Evolutionary conservation across 2,888 invertebrate species (phyloP), one percentile per base, ranked within the genome.

Genomic region (Oscheius sp.): DNA sequence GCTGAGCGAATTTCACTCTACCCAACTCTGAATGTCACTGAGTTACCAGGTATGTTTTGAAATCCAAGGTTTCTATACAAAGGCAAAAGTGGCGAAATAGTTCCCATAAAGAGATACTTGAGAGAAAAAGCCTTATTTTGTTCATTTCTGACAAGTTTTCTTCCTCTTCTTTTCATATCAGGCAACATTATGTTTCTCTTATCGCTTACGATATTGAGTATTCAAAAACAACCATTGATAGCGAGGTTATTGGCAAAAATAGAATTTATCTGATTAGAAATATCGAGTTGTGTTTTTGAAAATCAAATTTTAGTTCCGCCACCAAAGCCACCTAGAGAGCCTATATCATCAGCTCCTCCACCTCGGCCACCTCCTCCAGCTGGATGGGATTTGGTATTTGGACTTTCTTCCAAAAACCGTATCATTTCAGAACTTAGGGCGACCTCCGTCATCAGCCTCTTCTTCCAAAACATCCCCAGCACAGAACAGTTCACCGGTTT

Each of bases 271-370:
- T n/a, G n/a, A n/a, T n/a, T n/a, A n/a, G n/a, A n/a, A n/a, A n/a
- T n/a, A n/a, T n/a, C n/a, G n/a, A n/a, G n/a, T n/a, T n/a, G n/a
- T n/a, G n/a, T n/a, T n/a, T n/a, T n/a, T n/a, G n/a, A n/a, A n/a
- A n/a, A n/a, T n/a, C n/a, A n/a, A n/a, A 15, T 37, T 34, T 17
- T 31, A 17, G 23, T 23, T 20, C 45, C 61, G 12, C 61, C 61
- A n/a, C 61, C 61, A 8, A 61, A 61, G 29, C 61, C 61, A 1
- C 61, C 61, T 4, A 23, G 61, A 45, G 61, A 39, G 33, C 37
- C 55, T 6, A 52, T 25, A 5, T 37, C 6, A 37, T 20, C 23
- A 29, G 45, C 45, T 23, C 61, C 61, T 17, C 42, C 61, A 45
- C 17, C 15, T 37, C 3, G 55, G 20, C 61, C 45, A 27, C 61